phyloP scores from a whole-genome alignment of 2,113 vertebrate species.

The Psilopogon haemacephalus region DNA sequence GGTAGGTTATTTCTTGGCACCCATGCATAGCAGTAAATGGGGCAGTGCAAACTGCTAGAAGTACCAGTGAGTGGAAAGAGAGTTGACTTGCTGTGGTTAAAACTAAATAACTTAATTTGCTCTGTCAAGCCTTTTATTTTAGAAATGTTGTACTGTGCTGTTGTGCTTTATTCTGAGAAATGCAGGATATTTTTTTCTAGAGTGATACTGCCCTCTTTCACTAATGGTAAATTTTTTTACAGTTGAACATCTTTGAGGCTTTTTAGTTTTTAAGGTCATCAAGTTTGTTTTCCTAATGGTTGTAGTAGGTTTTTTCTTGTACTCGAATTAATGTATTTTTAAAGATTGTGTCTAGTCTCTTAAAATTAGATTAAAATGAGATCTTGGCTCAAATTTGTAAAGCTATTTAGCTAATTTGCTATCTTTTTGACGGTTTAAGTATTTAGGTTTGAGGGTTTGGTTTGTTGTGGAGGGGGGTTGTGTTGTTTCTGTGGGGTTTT shows the following conservation, averaged over 20 bases:
- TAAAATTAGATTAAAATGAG: neutral
- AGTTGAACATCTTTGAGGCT: neutral
- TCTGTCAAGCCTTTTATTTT: neutral
- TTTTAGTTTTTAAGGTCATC: neutral
- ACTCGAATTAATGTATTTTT: neutral
- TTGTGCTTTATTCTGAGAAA: neutral
- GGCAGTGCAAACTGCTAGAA: neutral
- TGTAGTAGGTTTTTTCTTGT: neutral
- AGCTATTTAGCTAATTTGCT: neutral
- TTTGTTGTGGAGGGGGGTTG: no score
- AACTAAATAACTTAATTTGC: neutral
- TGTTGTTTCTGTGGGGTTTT: no score
- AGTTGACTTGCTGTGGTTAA: neutral
- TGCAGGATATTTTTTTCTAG: neutral
- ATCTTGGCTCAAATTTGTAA: neutral
- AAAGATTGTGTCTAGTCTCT: neutral
- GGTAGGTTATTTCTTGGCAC: slow-evolving; percentile 63
- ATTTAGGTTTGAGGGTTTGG: neutral
- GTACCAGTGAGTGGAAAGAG: neutral
- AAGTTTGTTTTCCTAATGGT: neutral
- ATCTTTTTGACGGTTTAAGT: neutral
- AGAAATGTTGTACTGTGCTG: neutral
- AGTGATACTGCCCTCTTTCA: neutral
- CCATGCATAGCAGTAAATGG: accelerated
- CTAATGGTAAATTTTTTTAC: neutral